Base-by-base conservation (phyloP, 2,888 invertebrate genomes). In the Drosophila kambysellisi region DNA sequence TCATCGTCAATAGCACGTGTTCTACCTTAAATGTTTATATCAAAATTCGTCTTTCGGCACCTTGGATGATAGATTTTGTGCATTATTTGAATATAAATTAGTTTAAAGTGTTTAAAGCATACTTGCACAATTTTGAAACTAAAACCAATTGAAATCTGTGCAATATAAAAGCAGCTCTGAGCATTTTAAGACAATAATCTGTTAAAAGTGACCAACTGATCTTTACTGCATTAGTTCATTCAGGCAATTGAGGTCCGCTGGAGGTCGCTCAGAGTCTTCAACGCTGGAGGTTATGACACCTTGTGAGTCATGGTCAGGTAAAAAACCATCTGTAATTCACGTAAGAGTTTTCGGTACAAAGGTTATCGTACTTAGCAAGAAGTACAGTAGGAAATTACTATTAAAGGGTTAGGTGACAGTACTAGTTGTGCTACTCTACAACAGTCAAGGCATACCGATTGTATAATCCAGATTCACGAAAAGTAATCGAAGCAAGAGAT, bases 241-340 rank as follows among this genome's bases (percentile, higher is more conserved):
- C 20, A 72, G 46, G 35, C 53, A 35, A 39, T 35, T 32, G 32
- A 15, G n/a, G 46, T 63, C 1, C 20, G 20, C 20, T 25, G 1
- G 20, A 25, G 20, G 20, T 35, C 53, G 71, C 20, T 51, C 48
- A 9, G 60, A 60, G 29, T 46, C 58, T 4, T 57, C 57, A 20
- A 66, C 39, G 3, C 20, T 62, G 53, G 4, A 11, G 8, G 17
- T 32, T 8, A 43, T 39, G 11, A 71, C 62, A 29, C 58, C 50
- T 2, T 35, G 39, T 41, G 54, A 59, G 50, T 43, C n/a, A 37
- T 70, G 56, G 72, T 35, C 50, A 37, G 61, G 57, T 17, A 70
- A 25, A 46, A 56, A 51, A n/a, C 50, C 56, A 9, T 29, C 4
- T 32, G 50, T 60, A 33, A 32, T 29, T 6, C 35, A 58, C 9